Percentiles rank a stretch among this genome's conserved stretches.
Conservation (phyloP, 2,888 invertebrate species). For the Ophion costatus region DNA sequence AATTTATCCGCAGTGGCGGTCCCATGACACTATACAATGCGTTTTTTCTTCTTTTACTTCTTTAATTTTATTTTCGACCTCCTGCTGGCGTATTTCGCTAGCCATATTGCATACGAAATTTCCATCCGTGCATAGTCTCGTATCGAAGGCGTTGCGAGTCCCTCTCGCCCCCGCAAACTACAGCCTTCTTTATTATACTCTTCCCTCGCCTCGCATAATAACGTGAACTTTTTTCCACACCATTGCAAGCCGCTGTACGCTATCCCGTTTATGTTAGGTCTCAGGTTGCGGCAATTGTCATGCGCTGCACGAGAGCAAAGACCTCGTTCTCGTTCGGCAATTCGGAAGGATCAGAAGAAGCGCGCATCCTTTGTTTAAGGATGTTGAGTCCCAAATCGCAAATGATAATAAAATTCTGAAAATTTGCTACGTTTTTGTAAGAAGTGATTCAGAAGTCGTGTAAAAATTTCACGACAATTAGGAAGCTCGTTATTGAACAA, state of each 20-base stretch:
- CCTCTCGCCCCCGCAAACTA: slow-evolving; percentile 13
- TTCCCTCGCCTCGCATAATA: slow-evolving; percentile 46
- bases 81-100: slow-evolving; percentile 28
- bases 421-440: too few relatives aligned
- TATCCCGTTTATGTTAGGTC: neutral
- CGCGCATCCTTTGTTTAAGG: neutral
- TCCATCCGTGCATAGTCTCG: slow-evolving; percentile 14
- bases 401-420: too few relatives aligned
- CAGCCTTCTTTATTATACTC: slow-evolving; percentile 35
- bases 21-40: slow-evolving; percentile 5
- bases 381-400: too few relatives aligned
- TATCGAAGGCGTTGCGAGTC: slow-evolving; percentile 28
- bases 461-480: too few relatives aligned
- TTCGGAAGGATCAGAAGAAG: slow-evolving; percentile 4
- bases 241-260: neutral
- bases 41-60: neutral
- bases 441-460: too few relatives aligned
- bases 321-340: slow-evolving; percentile 35
- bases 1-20: slow-evolving; percentile 38
- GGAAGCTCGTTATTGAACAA: too few relatives aligned
- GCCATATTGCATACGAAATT: slow-evolving; percentile 40
- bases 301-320: slow-evolving; percentile 38
- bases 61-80: neutral
- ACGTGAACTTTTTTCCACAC: slow-evolving; percentile 29
- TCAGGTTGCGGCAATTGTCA: slow-evolving; percentile 28